phyloP scores from a whole-genome alignment of 2,797 vertebrate genomes.

The Tarsius wallacei region DNA sequence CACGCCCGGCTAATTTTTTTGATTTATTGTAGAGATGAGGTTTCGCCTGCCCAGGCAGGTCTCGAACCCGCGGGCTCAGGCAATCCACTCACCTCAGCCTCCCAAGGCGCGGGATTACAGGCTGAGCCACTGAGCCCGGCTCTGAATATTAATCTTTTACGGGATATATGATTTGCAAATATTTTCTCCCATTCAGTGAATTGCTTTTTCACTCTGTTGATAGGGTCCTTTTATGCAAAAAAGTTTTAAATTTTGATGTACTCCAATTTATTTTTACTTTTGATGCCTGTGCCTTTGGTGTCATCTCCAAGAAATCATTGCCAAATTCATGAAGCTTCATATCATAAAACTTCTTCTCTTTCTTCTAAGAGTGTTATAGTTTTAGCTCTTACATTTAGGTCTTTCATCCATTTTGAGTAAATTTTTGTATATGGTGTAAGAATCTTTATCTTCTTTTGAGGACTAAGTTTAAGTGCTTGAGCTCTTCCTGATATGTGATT shows the following conservation, averaged over 20 bases:
- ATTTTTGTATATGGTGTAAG: neutral
- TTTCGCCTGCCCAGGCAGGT: no score
- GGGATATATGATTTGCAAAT: conserved; percentile 25
- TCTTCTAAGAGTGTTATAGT: neutral
- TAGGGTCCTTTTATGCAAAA: neutral
- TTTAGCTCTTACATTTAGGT: neutral
- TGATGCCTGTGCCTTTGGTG: neutral
- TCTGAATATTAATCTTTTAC: neutral
- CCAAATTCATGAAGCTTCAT: neutral
- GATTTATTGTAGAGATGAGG: no score
- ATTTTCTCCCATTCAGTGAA: neutral
- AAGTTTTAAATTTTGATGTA: neutral
- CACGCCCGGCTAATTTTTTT: no score
- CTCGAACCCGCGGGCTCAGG: no score
- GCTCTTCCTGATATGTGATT: neutral
- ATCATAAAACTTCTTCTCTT: neutral
- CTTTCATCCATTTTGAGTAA: neutral
- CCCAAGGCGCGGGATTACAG: no score
- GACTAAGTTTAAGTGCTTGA: neutral
- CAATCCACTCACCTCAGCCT: no score
- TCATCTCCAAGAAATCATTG: neutral
- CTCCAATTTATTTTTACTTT: neutral
- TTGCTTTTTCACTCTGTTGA: conserved; percentile 51
- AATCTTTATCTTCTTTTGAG: neutral
- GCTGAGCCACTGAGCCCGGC: no score